A percentile compares a stretch with the other conserved stretches of the same genome.
Conservation (phyloP, 2,888 invertebrate species). For the Dynastes hyllus region DNA sequence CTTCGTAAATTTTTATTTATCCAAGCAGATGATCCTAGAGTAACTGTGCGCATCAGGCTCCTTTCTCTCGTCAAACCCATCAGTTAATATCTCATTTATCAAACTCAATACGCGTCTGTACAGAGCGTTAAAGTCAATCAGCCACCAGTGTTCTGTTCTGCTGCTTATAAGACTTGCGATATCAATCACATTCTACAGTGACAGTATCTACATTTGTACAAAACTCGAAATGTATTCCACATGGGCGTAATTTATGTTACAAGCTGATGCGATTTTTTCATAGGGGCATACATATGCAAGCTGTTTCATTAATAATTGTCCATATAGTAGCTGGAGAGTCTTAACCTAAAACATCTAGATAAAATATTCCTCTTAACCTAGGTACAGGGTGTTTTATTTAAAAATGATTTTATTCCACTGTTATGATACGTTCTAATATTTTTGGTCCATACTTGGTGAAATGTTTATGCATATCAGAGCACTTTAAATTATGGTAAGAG, state of each 20-base stretch:
- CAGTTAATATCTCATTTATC: conserved; percentile 46
- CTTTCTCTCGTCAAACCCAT: background rate
- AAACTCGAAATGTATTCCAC: background rate
- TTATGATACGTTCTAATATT: no score
- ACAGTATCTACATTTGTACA: background rate
- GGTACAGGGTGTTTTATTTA: no score
- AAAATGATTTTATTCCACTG: no score
- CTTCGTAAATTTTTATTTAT: background rate
- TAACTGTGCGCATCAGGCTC: background rate
- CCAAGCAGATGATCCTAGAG: background rate
- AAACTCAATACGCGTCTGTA: background rate
- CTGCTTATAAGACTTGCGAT: conserved; percentile 35
- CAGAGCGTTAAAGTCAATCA: conserved; percentile 8
- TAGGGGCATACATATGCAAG: no score
- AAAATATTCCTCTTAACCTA: no score
- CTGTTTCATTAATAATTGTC: no score
- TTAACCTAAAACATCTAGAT: no score
- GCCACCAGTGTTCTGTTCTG: background rate
- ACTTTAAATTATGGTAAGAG: no score
- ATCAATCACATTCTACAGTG: conserved; percentile 46
- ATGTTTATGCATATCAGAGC: no score
- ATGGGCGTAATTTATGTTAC: conserved; percentile 8
- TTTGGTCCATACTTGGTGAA: no score
- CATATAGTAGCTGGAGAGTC: no score
- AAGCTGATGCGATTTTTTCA: background rate